Conservation (phyloP, 1,140 invertebrate species). For the Drosophila grimshawi region DNA sequence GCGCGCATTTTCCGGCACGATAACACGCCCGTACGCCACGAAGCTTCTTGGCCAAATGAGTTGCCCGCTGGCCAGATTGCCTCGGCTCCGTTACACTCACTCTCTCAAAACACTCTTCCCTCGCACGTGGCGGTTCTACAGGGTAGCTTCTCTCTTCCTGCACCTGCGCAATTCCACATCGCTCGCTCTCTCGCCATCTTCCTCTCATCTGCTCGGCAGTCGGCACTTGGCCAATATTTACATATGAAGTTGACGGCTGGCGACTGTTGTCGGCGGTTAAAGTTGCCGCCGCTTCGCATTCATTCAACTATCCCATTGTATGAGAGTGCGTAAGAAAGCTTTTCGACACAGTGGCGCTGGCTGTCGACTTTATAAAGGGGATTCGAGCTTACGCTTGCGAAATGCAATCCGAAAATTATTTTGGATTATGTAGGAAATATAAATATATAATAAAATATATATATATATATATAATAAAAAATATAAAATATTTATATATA, state of each 20-base stretch:
- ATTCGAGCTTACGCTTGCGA: not conserved
- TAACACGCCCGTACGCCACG: slow-evolving; percentile 77
- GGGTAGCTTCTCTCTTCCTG: slow-evolving; percentile 31
- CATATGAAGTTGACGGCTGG: slow-evolving; percentile 59
- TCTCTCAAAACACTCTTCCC: slow-evolving; percentile 3
- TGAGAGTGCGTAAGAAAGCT: slow-evolving; percentile 31
- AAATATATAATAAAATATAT: no score
- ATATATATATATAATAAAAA: no score
- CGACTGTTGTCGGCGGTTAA: slow-evolving; percentile 19
- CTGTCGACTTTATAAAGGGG: slow-evolving; percentile 16
- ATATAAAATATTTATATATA: no score
- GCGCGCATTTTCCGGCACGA: slow-evolving; percentile 73
- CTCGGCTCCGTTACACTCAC: slow-evolving; percentile 25
- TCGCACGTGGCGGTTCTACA: slow-evolving; percentile 49
- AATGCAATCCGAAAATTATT: not conserved
- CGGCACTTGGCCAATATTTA: slow-evolving; percentile 63
- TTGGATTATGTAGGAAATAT: no score
- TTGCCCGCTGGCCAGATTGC: slow-evolving; percentile 71
- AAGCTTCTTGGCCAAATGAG: slow-evolving; percentile 80
- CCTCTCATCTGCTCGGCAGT: not conserved
- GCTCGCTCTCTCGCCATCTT: slow-evolving; percentile 16
- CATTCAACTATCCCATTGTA: slow-evolving; percentile 58
- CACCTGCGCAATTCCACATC: slow-evolving; percentile 39
- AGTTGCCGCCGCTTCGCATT: slow-evolving; percentile 52
- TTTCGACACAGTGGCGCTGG: slow-evolving; percentile 29